These are phyloP conservation scores for Buphagus erythrorhynchus DNA, from an alignment of 2,797 vertebrate species.

Conservation along the genomic window DNA sequence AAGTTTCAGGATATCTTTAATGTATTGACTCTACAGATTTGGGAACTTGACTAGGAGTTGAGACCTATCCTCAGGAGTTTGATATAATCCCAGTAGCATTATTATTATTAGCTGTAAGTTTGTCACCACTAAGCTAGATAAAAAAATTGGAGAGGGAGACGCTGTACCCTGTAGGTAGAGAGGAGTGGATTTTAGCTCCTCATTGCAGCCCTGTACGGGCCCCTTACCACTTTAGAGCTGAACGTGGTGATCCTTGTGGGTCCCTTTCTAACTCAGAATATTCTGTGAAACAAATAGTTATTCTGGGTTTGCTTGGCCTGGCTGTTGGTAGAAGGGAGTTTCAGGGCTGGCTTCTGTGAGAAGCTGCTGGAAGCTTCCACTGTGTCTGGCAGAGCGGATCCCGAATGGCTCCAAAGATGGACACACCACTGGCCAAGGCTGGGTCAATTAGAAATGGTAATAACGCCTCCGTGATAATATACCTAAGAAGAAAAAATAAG, in stretches of 20 bases:
- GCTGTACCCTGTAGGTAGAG: no score
- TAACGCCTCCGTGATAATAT: background rate
- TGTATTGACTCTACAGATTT: background rate
- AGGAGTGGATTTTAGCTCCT: background rate
- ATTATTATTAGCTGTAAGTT: background rate
- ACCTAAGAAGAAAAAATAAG: background rate
- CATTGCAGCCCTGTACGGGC: background rate
- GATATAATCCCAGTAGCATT: background rate
- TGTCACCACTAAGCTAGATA: background rate
- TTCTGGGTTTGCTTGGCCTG: no score
- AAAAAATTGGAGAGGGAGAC: background rate
- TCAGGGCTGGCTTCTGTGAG: no score
- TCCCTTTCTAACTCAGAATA: background rate
- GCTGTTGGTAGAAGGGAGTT: background rate
- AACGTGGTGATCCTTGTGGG: background rate
- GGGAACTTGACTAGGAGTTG: background rate
- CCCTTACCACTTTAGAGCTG: background rate
- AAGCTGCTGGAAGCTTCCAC: background rate
- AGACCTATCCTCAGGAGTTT: background rate
- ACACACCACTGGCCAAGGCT: background rate
- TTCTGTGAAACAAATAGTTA: background rate
- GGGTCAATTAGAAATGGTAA: background rate
- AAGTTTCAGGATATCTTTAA: background rate
- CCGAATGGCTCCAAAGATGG: background rate
- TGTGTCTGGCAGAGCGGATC: background rate